Evolutionary conservation across 2,797 vertebrate species (phyloP).

Genomic region (Lagocephalus sceleratus): DNA sequence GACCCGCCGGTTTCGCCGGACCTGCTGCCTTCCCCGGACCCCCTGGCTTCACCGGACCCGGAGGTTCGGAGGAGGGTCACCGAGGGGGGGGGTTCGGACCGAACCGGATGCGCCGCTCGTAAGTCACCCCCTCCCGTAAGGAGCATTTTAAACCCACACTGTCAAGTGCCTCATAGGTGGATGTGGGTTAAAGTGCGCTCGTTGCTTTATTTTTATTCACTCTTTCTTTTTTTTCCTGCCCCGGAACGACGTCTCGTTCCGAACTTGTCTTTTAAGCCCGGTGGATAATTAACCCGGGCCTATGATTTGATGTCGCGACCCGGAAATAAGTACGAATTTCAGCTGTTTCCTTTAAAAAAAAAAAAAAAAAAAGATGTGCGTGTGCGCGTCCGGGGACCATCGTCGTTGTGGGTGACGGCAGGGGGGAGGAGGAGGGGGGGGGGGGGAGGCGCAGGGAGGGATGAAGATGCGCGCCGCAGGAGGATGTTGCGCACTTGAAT

Average conservation of each 20-base stretch:
- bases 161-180: background rate
- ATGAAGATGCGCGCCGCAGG: slow-evolving; percentile 56
- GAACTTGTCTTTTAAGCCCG: background rate
- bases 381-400: slow-evolving; percentile 14
- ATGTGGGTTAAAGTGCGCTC: slow-evolving; percentile 10
- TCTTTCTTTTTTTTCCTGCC: background rate
- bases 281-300: slow-evolving; percentile 2
- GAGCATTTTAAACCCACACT: slow-evolving; percentile 12
- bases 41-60: slow-evolving; percentile 14
- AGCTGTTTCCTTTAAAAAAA: slow-evolving; percentile 30
- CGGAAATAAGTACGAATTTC: slow-evolving; percentile 42
- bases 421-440: slow-evolving; percentile 15
- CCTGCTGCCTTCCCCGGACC: slow-evolving; percentile 13
- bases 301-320: slow-evolving; percentile 28
- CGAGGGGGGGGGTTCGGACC: background rate
- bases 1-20: slow-evolving; percentile 16
- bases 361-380: slow-evolving; percentile 26
- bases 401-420: slow-evolving; percentile 8
- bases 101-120: slow-evolving; percentile 26
- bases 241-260: background rate
- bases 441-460: slow-evolving; percentile 44
- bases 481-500: slow-evolving; percentile 80
- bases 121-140: slow-evolving; percentile 3
- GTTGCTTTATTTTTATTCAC: background rate
- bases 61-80: slow-evolving; percentile 6